Evolutionary conservation across 2,113 vertebrate genomes (phyloP), one percentile per base, ranked within the genome.

Genomic region (Antechinus flavipes): DNA sequence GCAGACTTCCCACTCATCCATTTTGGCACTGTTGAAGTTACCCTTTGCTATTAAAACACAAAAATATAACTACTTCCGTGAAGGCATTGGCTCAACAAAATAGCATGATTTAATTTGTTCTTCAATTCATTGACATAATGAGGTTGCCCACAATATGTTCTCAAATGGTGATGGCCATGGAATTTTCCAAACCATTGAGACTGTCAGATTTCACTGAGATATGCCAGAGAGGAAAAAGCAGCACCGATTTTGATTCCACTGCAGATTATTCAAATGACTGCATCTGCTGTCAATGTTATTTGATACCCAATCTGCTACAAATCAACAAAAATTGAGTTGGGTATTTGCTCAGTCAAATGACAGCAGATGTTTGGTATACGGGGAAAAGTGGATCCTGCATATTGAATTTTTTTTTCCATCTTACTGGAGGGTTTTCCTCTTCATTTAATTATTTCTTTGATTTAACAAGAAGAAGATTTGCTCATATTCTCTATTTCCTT

Each of bases 191-290:
- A 93, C 25, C 16, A 0, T 91, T 84, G 68, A 84, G 68, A 84
- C 68, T 91, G 55, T 55, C 93, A 91, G 53, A 61, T 47, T 91
- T 54, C 50, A 23, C 0, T 50, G 53, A 94, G 94, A 92, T 91
- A 35, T 58, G 52, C 68, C 26, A 52, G 27, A 94, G 93, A 91
- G 76, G 61, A 92, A 35, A 93, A 89, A 90, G 42, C 54, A 50
- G 92, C 92, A 47, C 55, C 24, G 56, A 5, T 8, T 96, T 95
- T 61, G 94, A 94, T 97, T 97, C 95, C 54, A 42, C 94, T 94
- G 84, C 76, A 49, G 90, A 5, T 98, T 95, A 84, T 42, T 95
- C 95, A 93, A 10, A 0, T 95, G 96, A 53, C 90, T 97, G 93
- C 91, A 91, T 93, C 93, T 95, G 93, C 27, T 96, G 89, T 92